Conservation (phyloP, 2,888 invertebrate genomes). For the Caenorhabditis auriculariae region DNA sequence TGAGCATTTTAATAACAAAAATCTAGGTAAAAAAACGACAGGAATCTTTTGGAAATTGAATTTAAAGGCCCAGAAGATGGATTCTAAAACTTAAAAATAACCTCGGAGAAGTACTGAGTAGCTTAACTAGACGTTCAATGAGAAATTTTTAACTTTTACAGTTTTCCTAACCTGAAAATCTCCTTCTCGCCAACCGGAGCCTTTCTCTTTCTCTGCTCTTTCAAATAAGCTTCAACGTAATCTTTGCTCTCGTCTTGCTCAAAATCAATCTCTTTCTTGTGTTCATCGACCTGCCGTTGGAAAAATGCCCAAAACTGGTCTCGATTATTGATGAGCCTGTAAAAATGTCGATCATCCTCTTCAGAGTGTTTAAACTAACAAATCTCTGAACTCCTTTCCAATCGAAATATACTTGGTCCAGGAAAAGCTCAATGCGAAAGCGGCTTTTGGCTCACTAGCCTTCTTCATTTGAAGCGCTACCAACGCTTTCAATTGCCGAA, state of each 20-base stretch:
- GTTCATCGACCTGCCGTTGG: conserved; percentile 22
- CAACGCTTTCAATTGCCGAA: conserved; percentile 14
- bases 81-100: too few relatives aligned
- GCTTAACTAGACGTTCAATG: too few relatives aligned
- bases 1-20: too few relatives aligned
- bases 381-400: conserved; percentile 1
- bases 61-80: too few relatives aligned
- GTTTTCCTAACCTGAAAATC: conserved; percentile 17
- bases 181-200: conserved; percentile 16
- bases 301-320: conserved; percentile 24
- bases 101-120: too few relatives aligned
- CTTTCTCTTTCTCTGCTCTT: conserved; percentile 25
- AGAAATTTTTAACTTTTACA: too few relatives aligned
- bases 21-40: too few relatives aligned
- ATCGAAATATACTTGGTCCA: conserved; percentile 8
- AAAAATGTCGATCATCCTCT: background rate
- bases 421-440: conserved; percentile 13
- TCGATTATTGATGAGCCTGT: background rate
- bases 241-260: conserved; percentile 14
- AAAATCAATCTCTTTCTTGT: conserved; percentile 19
- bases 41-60: too few relatives aligned
- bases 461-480: conserved; percentile 11
- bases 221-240: conserved; percentile 29
- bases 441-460: conserved; percentile 1
- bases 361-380: conserved; percentile 1